Percentiles rank a stretch among this genome's conserved stretches.
phyloP scores from a whole-genome alignment of 2,888 invertebrate species.

The Oegoconia quadripuncta region DNA sequence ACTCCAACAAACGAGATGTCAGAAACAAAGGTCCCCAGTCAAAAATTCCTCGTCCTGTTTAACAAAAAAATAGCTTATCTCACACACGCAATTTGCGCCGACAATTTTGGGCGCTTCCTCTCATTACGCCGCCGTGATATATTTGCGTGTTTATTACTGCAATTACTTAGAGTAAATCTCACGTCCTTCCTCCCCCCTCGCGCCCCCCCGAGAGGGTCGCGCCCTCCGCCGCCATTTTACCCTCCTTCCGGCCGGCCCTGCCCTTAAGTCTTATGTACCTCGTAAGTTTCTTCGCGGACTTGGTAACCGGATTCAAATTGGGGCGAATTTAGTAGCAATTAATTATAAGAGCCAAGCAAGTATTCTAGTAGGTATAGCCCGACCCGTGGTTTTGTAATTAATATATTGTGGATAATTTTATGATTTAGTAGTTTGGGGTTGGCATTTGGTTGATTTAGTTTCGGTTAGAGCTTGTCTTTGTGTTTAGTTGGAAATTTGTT shows the following conservation, averaged over 20 bases:
- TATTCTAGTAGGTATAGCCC: conserved; percentile 47
- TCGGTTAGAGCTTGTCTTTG: background rate
- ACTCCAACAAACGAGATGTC: conserved; percentile 14
- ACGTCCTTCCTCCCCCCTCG: conserved; percentile 72
- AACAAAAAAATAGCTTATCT: conserved; percentile 70
- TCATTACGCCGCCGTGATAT: conserved; percentile 78
- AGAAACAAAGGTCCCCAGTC: conserved; percentile 35
- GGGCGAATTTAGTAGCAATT: conserved; percentile 79
- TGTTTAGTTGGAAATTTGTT: background rate
- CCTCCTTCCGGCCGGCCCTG: conserved; percentile 76
- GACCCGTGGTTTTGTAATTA: conserved; percentile 65
- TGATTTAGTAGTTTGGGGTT: conserved; percentile 46
- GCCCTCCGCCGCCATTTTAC: conserved; percentile 71
- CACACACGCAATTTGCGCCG: conserved; percentile 78
- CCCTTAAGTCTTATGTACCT: conserved; percentile 79
- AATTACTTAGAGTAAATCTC: conserved; percentile 81
- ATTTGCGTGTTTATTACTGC: conserved; percentile 80
- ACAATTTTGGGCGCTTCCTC: conserved; percentile 76
- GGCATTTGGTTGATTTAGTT: conserved; percentile 9
- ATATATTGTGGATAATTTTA: conserved; percentile 58
- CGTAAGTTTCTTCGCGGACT: conserved; percentile 78
- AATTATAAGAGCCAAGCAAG: conserved; percentile 72
- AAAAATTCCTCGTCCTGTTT: conserved; percentile 35
- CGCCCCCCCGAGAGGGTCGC: conserved; percentile 59
- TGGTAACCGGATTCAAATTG: conserved; percentile 78